Evolutionary conservation across 2,113 vertebrate genomes (phyloP).

Genomic region (Grantiella picta): DNA sequence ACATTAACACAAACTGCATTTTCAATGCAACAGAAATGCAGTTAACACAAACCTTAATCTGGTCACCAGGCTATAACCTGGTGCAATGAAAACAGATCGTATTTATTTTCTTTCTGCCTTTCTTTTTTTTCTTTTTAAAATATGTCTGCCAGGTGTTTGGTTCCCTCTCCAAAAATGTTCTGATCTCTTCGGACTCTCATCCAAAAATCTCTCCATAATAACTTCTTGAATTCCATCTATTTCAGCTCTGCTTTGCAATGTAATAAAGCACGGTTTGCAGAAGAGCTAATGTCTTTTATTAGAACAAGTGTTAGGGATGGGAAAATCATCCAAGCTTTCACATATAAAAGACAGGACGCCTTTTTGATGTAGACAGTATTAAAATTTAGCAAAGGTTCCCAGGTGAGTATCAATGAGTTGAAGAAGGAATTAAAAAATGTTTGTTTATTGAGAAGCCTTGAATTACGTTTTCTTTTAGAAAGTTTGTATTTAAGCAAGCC

Average conservation of each 20-base stretch:
- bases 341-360: background rate
- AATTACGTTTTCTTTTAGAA: conserved; percentile 4
- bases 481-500: background rate
- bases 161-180: background rate
- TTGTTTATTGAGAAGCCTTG: background rate
- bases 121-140: background rate
- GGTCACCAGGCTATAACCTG: background rate
- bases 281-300: background rate
- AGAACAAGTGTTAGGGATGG: background rate
- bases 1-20: background rate
- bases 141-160: background rate
- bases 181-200: background rate
- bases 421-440: background rate
- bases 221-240: background rate
- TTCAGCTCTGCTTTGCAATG: background rate
- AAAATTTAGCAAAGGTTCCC: background rate
- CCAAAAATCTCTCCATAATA: background rate
- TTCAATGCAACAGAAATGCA: background rate
- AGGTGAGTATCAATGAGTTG: background rate
- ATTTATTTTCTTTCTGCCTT: background rate
- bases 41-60: background rate
- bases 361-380: background rate
- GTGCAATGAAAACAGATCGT: background rate
- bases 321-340: background rate
- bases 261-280: background rate